Conservation (phyloP, 1,140 invertebrate species). For the Anastrepha obliqua region DNA sequence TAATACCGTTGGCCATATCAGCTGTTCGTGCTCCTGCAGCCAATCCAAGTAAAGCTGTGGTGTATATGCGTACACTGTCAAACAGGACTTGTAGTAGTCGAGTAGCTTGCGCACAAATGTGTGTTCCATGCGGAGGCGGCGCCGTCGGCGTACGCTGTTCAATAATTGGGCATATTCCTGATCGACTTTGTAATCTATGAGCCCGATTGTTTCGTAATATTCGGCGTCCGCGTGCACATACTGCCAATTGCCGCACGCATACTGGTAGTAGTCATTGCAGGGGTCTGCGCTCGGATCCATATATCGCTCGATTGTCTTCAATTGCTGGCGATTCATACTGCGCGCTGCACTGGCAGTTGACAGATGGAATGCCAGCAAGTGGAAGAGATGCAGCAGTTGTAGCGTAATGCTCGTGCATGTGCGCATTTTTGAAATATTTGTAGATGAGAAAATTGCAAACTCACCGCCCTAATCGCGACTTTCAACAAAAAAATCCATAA, state of each 20-base stretch:
- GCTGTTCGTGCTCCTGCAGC: conserved; percentile 48
- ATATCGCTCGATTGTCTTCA: conserved; percentile 65
- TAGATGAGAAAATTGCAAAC: no score
- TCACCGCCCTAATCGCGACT: no score
- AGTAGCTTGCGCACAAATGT: conserved; percentile 24
- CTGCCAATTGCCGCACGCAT: conserved; percentile 69
- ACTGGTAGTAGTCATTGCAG: conserved; percentile 64
- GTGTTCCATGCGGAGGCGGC: neutral
- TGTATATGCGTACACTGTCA: conserved; percentile 17
- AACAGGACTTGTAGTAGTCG: conserved; percentile 56
- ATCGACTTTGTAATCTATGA: conserved; percentile 64
- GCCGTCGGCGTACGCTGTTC: conserved; percentile 4
- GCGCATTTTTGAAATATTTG: neutral
- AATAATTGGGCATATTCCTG: conserved; percentile 57
- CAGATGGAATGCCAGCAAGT: neutral
- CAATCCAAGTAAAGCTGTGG: conserved; percentile 32
- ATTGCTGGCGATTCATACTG: conserved; percentile 53
- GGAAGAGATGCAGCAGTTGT: neutral
- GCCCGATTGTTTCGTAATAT: conserved; percentile 62
- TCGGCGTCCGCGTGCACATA: conserved; percentile 45
- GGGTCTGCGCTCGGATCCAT: conserved; percentile 59
- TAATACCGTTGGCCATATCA: conserved; percentile 52
- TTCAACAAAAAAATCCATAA: conserved; percentile 4
- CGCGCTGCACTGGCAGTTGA: neutral
- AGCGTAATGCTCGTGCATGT: neutral